Percentiles rank a stretch among this genome's conserved stretches.
Evolutionary conservation across 2,888 invertebrate genomes (phyloP).

Genomic region (Epinotia brunnichana): DNA sequence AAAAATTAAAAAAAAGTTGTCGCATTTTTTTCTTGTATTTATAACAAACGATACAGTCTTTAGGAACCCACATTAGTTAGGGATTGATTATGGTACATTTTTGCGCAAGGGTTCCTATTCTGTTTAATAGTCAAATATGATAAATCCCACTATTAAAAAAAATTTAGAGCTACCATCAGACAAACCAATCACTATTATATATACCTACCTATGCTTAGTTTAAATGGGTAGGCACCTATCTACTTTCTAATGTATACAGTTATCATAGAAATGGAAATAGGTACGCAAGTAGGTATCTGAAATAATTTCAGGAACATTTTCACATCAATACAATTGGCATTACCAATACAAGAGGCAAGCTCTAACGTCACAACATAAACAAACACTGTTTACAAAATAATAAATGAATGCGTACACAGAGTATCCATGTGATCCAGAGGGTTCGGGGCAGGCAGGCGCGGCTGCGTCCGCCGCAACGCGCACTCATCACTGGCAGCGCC

Average conservation of each 20-base stretch:
- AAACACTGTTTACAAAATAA: constrained; percentile 51
- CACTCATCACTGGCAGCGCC: constrained; percentile 56
- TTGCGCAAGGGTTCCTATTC: neutral
- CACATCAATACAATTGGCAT: constrained; percentile 1
- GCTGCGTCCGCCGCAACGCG: constrained; percentile 50
- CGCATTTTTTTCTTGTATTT: no score
- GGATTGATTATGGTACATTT: neutral
- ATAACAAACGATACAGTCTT: no score
- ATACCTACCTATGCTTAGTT: no score
- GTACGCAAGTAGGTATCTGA: neutral
- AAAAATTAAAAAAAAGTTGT: no score
- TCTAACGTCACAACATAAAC: constrained; percentile 34
- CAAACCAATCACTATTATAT: no score
- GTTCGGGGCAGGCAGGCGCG: constrained; percentile 50
- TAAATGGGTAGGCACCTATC: neutral
- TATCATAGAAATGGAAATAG: neutral
- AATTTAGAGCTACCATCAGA: no score
- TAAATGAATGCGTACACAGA: constrained; percentile 75
- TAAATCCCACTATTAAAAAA: no score
- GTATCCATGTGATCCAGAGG: constrained; percentile 70
- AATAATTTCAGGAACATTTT: constrained; percentile 9
- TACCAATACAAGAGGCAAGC: neutral
- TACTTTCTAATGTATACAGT: neutral
- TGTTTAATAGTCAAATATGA: neutral
- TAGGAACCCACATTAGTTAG: neutral